Conservation (phyloP, 1,140 invertebrate genomes). For the Bradysia coprophila region DNA sequence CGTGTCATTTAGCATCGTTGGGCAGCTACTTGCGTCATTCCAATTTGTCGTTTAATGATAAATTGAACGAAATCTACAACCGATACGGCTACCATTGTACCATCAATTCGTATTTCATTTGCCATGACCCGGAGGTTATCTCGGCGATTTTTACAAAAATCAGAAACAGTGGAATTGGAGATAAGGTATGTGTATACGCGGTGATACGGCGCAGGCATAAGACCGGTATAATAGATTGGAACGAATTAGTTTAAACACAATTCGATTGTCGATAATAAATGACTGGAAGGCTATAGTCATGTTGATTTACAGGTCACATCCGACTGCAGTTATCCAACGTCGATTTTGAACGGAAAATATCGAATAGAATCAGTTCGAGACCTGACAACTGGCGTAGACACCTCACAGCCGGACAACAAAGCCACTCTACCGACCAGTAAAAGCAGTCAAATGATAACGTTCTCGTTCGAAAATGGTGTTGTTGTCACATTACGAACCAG, state of each 20-base stretch:
- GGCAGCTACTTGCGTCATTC: conserved; percentile 50
- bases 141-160: conserved; percentile 65
- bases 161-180: conserved; percentile 47
- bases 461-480: conserved; percentile 75
- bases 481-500: conserved; percentile 82
- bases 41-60: conserved; percentile 40
- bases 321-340: conserved; percentile 65
- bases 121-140: conserved; percentile 52
- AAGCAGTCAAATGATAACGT: conserved; percentile 88
- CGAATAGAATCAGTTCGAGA: conserved; percentile 62
- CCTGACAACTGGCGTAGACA: conserved; percentile 78
- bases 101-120: conserved; percentile 78
- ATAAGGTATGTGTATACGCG: no score
- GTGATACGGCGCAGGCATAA: no score
- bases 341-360: conserved; percentile 48
- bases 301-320: no score
- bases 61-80: conserved; percentile 64
- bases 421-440: conserved; percentile 60
- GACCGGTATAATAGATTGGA: no score
- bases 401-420: conserved; percentile 44
- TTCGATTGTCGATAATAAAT: no score
- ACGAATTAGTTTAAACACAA: no score
- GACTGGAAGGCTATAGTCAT: no score
- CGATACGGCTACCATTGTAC: conserved; percentile 75
- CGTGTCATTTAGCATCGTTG: conserved; percentile 59